These are phyloP conservation scores for Sitta carolinensis DNA, from an alignment of 2,797 vertebrate genomes.

Conservation along the genomic window DNA sequence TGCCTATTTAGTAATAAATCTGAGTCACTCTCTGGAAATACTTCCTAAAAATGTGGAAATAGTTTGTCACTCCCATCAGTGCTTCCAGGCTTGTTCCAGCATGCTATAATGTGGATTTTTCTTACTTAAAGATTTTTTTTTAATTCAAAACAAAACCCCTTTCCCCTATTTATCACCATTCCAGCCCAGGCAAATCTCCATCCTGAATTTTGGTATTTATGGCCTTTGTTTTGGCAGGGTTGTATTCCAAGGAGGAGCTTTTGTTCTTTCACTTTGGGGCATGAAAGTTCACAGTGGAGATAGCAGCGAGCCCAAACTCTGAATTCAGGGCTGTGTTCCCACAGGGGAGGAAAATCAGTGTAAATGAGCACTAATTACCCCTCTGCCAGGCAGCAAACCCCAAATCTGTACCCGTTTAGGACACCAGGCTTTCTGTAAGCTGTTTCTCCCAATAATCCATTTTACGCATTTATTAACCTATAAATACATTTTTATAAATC, in stretches of 20 bases:
- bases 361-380: constrained; percentile 59
- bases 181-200: background rate
- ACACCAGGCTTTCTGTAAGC: constrained; percentile 12
- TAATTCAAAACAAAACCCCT: background rate
- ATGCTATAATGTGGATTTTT: background rate
- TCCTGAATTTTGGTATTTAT: background rate
- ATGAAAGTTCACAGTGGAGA: background rate
- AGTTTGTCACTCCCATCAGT: background rate
- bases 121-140: background rate
- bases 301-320: background rate
- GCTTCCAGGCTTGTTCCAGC: background rate
- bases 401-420: constrained; percentile 53
- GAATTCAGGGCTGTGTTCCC: background rate
- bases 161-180: accelerated
- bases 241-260: background rate
- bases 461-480: constrained; percentile 72
- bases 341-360: background rate
- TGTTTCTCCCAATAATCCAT: constrained; percentile 58
- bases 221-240: background rate
- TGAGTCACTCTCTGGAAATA: background rate
- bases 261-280: background rate
- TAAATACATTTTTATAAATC: constrained; percentile 75
- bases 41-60: background rate
- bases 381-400: constrained; percentile 4
- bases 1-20: background rate